These are phyloP conservation scores for Ladona fulva DNA, from an alignment of 1,140 invertebrate genomes.

Conservation along the genomic window DNA sequence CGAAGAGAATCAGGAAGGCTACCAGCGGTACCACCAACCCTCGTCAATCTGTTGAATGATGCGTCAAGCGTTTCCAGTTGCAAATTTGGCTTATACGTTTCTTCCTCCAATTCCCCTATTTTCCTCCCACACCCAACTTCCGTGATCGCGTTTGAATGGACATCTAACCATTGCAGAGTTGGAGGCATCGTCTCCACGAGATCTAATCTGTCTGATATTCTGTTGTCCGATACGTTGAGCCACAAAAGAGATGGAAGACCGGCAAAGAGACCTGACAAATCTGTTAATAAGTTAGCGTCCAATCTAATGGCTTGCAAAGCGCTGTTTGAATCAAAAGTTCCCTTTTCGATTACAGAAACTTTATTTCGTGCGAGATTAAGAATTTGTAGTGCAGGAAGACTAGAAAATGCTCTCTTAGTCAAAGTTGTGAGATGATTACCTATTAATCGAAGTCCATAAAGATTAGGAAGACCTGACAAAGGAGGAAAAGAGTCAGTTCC, in stretches of 20 bases:
- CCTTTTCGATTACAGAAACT: conserved; percentile 69
- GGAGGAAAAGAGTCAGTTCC: conserved; percentile 39
- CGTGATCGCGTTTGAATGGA: conserved; percentile 80
- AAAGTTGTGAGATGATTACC: conserved; percentile 83
- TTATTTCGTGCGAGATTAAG: conserved; percentile 81
- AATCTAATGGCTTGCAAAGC: conserved; percentile 73
- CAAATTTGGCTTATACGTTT: conserved; percentile 39
- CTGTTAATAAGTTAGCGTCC: conserved; percentile 75
- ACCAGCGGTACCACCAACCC: conserved; percentile 46
- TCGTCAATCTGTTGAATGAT: conserved; percentile 70
- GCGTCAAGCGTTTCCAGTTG: conserved; percentile 68
- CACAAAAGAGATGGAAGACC: conserved; percentile 68
- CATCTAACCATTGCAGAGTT: conserved; percentile 81
- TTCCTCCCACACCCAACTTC: conserved; percentile 55
- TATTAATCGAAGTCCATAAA: conserved; percentile 71
- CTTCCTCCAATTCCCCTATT: background rate
- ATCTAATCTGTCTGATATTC: conserved; percentile 36
- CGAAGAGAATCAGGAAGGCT: conserved; percentile 70
- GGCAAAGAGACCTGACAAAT: conserved; percentile 78
- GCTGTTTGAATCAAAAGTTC: conserved; percentile 68
- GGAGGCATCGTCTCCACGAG: conserved; percentile 75
- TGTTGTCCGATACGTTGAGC: conserved; percentile 82
- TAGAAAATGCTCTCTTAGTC: conserved; percentile 66
- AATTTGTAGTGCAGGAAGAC: conserved; percentile 71
- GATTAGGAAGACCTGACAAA: conserved; percentile 67